Evolutionary conservation across 2,113 vertebrate genomes (phyloP), one percentile per base, ranked within the genome.

Genomic region (Vidua chalybeata): DNA sequence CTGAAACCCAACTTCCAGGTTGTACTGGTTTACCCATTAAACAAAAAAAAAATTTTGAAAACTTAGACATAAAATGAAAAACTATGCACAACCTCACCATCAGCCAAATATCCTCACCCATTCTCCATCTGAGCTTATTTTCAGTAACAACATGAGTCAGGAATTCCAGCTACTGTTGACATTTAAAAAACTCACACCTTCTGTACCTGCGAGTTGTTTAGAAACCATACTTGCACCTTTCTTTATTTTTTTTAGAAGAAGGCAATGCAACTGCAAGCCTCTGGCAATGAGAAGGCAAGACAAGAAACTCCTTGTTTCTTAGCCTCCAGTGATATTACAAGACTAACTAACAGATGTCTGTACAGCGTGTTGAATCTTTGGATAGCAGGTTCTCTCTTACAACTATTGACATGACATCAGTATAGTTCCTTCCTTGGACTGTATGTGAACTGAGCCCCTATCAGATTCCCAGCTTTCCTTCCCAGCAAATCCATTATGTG

Each of bases 381-480:
- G 41, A 66, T 24, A 43, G 58, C 76, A 87, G n/a, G 21, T 69
- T 69, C 41, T 64, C 24, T 55, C 41, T 73, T 26, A 33, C 13
- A 35, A 17, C 23, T 63, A 39, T 30, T 84, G 72, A 63, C 55
- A 45, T 21, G 15, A 80, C 63, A 90, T 46, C 54, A 86, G 33
- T 59, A 62, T 7, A 74, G 26, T 18, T 83, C n/a, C 49, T 62
- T 85, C 22, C 59, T 68, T 55, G 71, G 51, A 45, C 33, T 80
- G 28, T 35, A 55, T 87, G 71, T 93, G 90, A 96, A 90, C 51
- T 61, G 76, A 87, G 26, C 18, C 51, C 51, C 43, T 72, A 69
- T 64, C 43, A 77, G 41, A 93, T 63, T 96, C 75, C 58, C 81
- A 93, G 62, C 20, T 87, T 84, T 90, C 71, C 75, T 91, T 77